phyloP scores from a whole-genome alignment of 2,113 vertebrate genomes.

The Eidolon helvum region DNA sequence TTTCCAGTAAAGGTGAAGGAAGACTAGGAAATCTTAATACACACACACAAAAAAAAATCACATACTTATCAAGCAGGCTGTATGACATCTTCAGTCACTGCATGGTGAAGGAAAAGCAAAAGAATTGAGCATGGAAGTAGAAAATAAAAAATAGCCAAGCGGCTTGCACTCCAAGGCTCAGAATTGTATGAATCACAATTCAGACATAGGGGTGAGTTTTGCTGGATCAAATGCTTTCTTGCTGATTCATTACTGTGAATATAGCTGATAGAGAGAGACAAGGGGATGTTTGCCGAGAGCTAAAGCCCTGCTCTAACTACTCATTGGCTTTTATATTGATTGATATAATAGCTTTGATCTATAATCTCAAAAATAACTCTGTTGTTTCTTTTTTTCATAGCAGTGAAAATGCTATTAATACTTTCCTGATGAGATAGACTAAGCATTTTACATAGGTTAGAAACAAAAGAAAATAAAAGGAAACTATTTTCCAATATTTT shows the following conservation, averaged over 20 bases:
- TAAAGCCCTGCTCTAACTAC: background rate
- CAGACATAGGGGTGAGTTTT: background rate
- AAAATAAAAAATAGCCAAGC: background rate
- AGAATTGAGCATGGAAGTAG: background rate
- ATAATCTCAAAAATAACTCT: conserved; percentile 58
- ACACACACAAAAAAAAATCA: background rate
- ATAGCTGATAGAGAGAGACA: background rate
- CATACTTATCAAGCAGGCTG: background rate
- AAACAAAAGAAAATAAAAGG: conserved; percentile 33
- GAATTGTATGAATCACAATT: background rate
- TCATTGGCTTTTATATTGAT: conserved; percentile 48
- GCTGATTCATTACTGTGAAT: conserved; percentile 57
- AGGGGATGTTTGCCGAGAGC: conserved; percentile 19
- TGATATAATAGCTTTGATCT: conserved; percentile 65
- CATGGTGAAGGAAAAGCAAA: background rate
- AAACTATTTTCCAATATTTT: background rate
- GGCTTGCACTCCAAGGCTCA: background rate
- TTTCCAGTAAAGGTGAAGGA: background rate
- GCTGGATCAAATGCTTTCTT: conserved; percentile 55
- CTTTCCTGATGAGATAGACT: conserved; percentile 6
- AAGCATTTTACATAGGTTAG: background rate
- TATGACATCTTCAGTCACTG: background rate
- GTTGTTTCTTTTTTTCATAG: background rate
- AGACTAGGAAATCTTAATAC: background rate
- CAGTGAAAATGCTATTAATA: conserved; percentile 21